Base-by-base conservation (phyloP, 2,888 invertebrate genomes). In the Xylota sylvarum region DNA sequence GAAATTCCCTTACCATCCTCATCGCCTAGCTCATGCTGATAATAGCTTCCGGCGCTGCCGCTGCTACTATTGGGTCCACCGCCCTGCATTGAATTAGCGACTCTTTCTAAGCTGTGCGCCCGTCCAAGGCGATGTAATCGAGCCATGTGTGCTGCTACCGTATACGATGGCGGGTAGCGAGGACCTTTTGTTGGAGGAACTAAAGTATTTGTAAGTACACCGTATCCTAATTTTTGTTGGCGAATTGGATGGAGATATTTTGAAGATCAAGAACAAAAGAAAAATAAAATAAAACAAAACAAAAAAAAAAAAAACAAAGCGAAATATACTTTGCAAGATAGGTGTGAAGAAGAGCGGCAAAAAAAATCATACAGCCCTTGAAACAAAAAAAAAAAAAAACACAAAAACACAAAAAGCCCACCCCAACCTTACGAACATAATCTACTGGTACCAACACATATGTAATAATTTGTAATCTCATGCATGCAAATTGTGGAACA, bases 101-200 rank as follows among this genome's bases (percentile, higher is more conserved):
- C 96, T 89, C 97, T 97, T 93, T 97, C 97, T 93, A 97, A 96
- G 88, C 96, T 97, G 93, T 97, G 97, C 64, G 97, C 97, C 89
- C 97, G 94, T 89, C 96, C 96, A 88, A 97, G 94, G 89, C 96
- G 95, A 93, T 97, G 96, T 89, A 96, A 94, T 85, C 97, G 95
- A 89, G 97, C 96, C 94, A 97, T 96, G 91, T 97, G 97, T 72
- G 97, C 96, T 65, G 97, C 97, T 88, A 97, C 95, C 90, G 96
- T 96, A 94, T 97, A 97, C 69, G 96, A 96, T 48, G 97, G 97
- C 74, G 96, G 96, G 90, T 96, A 96, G 50, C 89, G 88, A 73
- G 88, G 88, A 82, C 88, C 88, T 78, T 86, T 86, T 14, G 86
- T 19, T 73, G 82, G 69, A 12, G 69, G 72, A 12, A 77, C 72